A percentile compares a stretch with the other conserved stretches of the same genome.
Conservation (phyloP, 92 coral and sea anemone species). For the Heteractis magnifica region DNA sequence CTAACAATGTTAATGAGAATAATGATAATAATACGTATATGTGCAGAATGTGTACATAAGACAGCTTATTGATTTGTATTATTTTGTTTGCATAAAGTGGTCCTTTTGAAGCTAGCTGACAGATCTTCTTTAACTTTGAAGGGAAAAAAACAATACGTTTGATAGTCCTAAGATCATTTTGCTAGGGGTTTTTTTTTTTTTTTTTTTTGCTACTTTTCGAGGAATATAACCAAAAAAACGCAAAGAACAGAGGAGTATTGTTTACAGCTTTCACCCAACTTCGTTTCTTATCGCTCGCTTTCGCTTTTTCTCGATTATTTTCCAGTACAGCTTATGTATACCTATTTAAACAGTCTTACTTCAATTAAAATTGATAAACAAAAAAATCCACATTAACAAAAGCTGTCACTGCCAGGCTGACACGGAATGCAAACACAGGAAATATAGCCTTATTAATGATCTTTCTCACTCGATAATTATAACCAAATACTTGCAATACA, state of each 20-base stretch:
- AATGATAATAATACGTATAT: background rate
- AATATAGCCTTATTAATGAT: constrained; percentile 29
- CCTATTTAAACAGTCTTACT: constrained; percentile 22
- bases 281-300: background rate
- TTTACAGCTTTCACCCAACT: background rate
- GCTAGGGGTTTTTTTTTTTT: background rate
- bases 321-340: constrained; percentile 2
- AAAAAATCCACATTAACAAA: constrained; percentile 36
- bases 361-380: constrained; percentile 34
- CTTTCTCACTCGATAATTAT: constrained; percentile 24
- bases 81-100: constrained; percentile 16
- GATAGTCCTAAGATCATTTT: background rate
- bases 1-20: no score
- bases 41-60: background rate
- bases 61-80: background rate
- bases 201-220: background rate
- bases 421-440: constrained; percentile 22
- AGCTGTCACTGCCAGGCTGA: constrained; percentile 23
- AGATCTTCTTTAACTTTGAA: constrained; percentile 1
- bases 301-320: constrained; percentile 3
- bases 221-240: background rate
- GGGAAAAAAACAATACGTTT: background rate
- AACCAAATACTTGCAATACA: constrained; percentile 22
- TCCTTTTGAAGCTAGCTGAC: constrained; percentile 5
- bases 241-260: background rate